Evolutionary conservation across 2,888 invertebrate genomes (phyloP).

Genomic region (Exephanes ischioxanthus): DNA sequence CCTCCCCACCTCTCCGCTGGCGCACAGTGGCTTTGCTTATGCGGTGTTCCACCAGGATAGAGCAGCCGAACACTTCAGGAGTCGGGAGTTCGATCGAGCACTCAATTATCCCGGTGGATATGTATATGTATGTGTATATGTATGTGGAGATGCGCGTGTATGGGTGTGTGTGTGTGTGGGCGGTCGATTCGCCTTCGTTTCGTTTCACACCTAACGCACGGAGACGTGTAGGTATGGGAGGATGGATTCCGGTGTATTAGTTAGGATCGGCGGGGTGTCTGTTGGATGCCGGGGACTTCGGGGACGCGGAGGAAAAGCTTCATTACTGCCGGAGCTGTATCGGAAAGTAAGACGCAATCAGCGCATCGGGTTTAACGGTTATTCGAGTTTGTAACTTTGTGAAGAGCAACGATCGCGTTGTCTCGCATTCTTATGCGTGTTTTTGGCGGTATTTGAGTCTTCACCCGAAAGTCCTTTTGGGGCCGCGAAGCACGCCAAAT

Average conservation of each 20-base stretch:
- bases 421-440: background rate
- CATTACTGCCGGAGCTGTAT: background rate
- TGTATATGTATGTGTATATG: background rate
- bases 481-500: too few species aligned
- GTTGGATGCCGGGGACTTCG: background rate
- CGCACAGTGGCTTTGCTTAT: slow-evolving; percentile 17
- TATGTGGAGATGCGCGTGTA: slow-evolving; percentile 1
- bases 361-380: slow-evolving; percentile 3
- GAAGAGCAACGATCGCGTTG: background rate
- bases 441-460: too few species aligned
- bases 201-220: slow-evolving; percentile 1
- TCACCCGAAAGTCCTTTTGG: too few species aligned
- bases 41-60: slow-evolving; percentile 47
- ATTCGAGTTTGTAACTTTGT: background rate
- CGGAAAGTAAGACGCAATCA: slow-evolving; percentile 14
- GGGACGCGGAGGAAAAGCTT: background rate
- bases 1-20: slow-evolving; percentile 11
- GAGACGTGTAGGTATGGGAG: background rate
- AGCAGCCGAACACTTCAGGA: slow-evolving; percentile 78
- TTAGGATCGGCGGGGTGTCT: background rate
- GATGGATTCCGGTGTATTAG: slow-evolving; percentile 11
- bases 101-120: slow-evolving; percentile 76
- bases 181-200: background rate
- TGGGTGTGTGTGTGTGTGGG: background rate
- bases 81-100: slow-evolving; percentile 79